phyloP scores from a whole-genome alignment of 2,797 vertebrate species.

The Sebastes taczanowskii region DNA sequence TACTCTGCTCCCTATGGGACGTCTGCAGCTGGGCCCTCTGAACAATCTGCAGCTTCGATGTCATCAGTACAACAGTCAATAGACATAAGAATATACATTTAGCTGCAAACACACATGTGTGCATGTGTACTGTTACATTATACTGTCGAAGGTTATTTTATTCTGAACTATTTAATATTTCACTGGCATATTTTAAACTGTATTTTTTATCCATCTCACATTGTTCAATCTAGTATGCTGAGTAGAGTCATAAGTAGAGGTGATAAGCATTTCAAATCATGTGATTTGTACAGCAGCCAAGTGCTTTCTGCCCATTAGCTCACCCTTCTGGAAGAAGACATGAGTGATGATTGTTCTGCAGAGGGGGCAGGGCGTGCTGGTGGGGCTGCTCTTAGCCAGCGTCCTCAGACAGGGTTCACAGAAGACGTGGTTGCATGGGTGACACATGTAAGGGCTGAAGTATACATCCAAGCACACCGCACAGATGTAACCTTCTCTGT shows the following conservation, averaged over 20 bases:
- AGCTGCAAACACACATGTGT: neutral
- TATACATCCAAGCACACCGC: conserved; percentile 95
- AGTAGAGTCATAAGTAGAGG: neutral
- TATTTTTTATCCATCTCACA: neutral
- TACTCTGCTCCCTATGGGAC: conserved; percentile 58
- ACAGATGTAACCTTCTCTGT: conserved; percentile 91
- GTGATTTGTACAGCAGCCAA: neutral
- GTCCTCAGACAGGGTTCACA: conserved; percentile 96
- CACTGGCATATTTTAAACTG: neutral
- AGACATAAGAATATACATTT: conserved; percentile 10
- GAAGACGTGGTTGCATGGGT: conserved; percentile 94
- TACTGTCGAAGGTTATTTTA: neutral
- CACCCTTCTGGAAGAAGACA: conserved; percentile 96
- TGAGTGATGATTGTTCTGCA: conserved; percentile 92
- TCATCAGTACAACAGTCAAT: conserved; percentile 31
- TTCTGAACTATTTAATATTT: neutral
- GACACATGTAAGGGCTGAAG: conserved; percentile 96
- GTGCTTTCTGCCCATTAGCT: conserved; percentile 27
- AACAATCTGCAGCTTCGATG: conserved; percentile 50
- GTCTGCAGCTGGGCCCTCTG: conserved; percentile 67
- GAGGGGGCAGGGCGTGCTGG: conserved; percentile 92
- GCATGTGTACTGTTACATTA: neutral
- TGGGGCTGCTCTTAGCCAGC: conserved; percentile 92
- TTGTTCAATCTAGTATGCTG: neutral
- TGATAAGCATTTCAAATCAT: conserved; percentile 3